Percentiles rank a stretch among this genome's conserved stretches.
These are phyloP conservation scores for Ammodytes dubius DNA, from an alignment of 2,113 vertebrate genomes.

Conservation along the genomic window DNA sequence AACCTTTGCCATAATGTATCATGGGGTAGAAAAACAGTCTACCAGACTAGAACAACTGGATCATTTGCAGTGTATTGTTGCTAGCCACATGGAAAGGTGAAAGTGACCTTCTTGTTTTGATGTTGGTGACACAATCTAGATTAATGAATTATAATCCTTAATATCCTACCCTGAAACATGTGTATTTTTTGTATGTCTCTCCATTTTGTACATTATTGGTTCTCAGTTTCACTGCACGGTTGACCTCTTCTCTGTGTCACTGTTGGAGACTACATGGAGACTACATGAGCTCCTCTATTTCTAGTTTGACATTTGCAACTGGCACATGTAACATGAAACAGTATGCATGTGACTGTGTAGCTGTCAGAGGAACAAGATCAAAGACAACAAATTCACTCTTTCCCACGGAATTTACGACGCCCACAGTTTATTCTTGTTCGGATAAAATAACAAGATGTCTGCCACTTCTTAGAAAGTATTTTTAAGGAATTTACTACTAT, in stretches of 20 bases:
- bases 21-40: background rate
- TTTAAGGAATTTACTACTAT: slow-evolving; percentile 14
- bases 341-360: slow-evolving; percentile 27
- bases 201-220: slow-evolving; percentile 23
- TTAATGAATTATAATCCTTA: slow-evolving; percentile 62
- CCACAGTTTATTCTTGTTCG: slow-evolving; percentile 24
- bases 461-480: slow-evolving; percentile 37
- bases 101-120: slow-evolving; percentile 53
- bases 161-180: slow-evolving; percentile 42
- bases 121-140: slow-evolving; percentile 35
- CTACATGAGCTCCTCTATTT: slow-evolving; percentile 63
- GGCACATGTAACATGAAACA: slow-evolving; percentile 56
- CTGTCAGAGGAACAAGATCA: slow-evolving; percentile 34
- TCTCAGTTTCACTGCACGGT: slow-evolving; percentile 59
- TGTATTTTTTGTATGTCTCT: slow-evolving; percentile 1
- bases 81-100: slow-evolving; percentile 16
- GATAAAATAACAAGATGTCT: slow-evolving; percentile 33
- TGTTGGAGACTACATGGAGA: slow-evolving; percentile 18
- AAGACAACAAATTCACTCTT: slow-evolving; percentile 6
- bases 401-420: slow-evolving; percentile 19
- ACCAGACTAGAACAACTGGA: background rate
- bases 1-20: background rate
- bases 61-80: slow-evolving; percentile 7
- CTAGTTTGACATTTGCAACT: slow-evolving; percentile 67
- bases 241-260: slow-evolving; percentile 53